Conservation (phyloP, 1,140 invertebrate genomes). For the Orius insidiosus region DNA sequence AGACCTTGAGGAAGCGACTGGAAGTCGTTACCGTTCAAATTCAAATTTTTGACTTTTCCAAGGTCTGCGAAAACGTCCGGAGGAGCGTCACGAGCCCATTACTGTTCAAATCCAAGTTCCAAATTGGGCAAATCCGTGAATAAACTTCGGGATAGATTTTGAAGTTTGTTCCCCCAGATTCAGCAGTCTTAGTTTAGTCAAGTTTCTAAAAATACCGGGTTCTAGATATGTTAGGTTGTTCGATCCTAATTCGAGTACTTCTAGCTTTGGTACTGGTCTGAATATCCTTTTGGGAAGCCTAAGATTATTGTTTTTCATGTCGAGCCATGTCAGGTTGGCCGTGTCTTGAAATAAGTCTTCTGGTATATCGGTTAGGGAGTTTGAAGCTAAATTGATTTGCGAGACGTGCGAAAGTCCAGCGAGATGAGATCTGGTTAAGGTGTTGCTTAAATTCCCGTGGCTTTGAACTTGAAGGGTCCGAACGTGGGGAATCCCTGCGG, state of each 20-base stretch:
- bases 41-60: slow-evolving; percentile 35
- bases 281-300: slow-evolving; percentile 20
- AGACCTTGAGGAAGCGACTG: slow-evolving; percentile 34
- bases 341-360: slow-evolving; percentile 37
- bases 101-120: slow-evolving; percentile 37
- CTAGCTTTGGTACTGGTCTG: slow-evolving; percentile 28
- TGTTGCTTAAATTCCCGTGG: slow-evolving; percentile 28
- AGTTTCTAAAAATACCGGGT: slow-evolving; percentile 36
- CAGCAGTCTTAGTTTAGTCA: slow-evolving; percentile 33
- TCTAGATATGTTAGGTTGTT: slow-evolving; percentile 38
- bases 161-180: slow-evolving; percentile 44
- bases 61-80: slow-evolving; percentile 37
- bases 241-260: slow-evolving; percentile 39
- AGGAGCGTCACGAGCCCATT: slow-evolving; percentile 39
- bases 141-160: slow-evolving; percentile 33
- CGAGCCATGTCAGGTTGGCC: slow-evolving; percentile 35
- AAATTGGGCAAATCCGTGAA: slow-evolving; percentile 38
- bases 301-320: slow-evolving; percentile 38
- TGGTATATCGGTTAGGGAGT: slow-evolving; percentile 32
- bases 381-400: slow-evolving; percentile 29
- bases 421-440: slow-evolving; percentile 32
- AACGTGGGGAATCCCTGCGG: slow-evolving; percentile 27
- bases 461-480: slow-evolving; percentile 30
- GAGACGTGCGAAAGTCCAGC: slow-evolving; percentile 30
- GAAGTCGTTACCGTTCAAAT: slow-evolving; percentile 40